phyloP scores from a whole-genome alignment of 1,140 invertebrate genomes.

The Eulimnadia texana region DNA sequence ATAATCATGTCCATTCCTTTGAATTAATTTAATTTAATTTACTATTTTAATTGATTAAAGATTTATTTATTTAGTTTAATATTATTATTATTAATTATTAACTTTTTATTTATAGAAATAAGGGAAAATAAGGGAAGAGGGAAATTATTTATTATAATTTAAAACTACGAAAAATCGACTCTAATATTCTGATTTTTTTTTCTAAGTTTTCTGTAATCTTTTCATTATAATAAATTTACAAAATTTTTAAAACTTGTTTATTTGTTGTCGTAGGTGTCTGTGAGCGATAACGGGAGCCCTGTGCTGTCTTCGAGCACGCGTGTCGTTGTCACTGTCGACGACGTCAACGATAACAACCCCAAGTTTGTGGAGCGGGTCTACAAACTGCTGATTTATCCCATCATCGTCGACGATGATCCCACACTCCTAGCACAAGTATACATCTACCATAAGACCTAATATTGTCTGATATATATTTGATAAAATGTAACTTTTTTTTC shows the following conservation, averaged over 20 bases:
- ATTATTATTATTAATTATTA: too few relatives aligned
- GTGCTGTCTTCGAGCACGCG: conserved; percentile 62
- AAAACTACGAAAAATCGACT: too few relatives aligned
- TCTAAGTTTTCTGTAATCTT: too few relatives aligned
- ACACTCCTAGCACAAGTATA: conserved; percentile 12
- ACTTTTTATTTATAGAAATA: too few relatives aligned
- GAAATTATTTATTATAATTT: too few relatives aligned
- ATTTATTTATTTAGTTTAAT: too few relatives aligned
- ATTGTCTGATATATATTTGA: neutral
- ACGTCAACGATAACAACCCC: conserved; percentile 71
- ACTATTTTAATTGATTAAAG: too few relatives aligned
- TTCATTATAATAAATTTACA: neutral
- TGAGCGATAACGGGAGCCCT: conserved; percentile 62
- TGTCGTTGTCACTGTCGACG: conserved; percentile 61
- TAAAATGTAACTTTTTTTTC: too few relatives aligned
- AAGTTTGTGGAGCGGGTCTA: conserved; percentile 67
- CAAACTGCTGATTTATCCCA: conserved; percentile 56
- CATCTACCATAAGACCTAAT: neutral
- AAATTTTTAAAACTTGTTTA: conserved; percentile 1
- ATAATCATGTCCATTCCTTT: too few relatives aligned
- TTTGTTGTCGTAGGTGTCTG: conserved; percentile 38
- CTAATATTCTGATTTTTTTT: too few relatives aligned
- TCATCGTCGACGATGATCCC: neutral
- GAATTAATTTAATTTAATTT: too few relatives aligned
- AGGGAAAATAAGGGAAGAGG: too few relatives aligned